Evolutionary conservation across 64 coral and sea anemone species (phyloP), one percentile per base, ranked within the genome.

Genomic region (Exaiptasia diaphana): DNA sequence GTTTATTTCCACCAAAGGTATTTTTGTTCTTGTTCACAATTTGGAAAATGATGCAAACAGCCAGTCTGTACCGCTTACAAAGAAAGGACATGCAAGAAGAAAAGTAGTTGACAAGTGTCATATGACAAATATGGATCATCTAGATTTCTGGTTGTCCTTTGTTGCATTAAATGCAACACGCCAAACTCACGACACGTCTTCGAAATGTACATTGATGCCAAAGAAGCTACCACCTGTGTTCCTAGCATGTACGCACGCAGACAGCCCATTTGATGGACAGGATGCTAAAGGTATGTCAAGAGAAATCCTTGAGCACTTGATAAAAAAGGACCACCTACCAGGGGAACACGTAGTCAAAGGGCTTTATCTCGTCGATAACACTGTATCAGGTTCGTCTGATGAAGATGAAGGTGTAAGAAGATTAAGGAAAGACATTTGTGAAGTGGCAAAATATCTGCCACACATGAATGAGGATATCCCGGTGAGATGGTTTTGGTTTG

Each of bases 401-500:
- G n/a, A 37, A 4, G 60, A 64, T 64, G 31, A 64, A 34, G 32
- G 29, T 36, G 31, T 34, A 2, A 37, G 38, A 36, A 64, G 29
- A 5, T 64, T 64, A 30, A 64, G 60, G 30, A 5, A 53, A 20
- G 25, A 64, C 18, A 38, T 82, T 9, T 41, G 53, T 17, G 68
- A 81, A 32, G 12, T 82, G 1, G 67, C 87, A 2, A 49, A 76
- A 50, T 52, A 30, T 0, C 58, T 63, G 21, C 44, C 72, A 0
- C 30, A 77, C 1, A 59, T 46, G 11, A 1, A 71, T 41, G 32
- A 72, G 32, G 25, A 25, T 41, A 43, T 72, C 75, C 62, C 77
- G 11, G 13, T 89, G 1, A 81, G 33, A 8, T 89, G 86, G 86
- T 63, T 64, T 15, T 25, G 48, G 22, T 89, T 82, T 34, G 86